Evolutionary conservation across 2,797 vertebrate species (phyloP), one percentile per base, ranked within the genome.

Genomic region (Rachycentron canadum): DNA sequence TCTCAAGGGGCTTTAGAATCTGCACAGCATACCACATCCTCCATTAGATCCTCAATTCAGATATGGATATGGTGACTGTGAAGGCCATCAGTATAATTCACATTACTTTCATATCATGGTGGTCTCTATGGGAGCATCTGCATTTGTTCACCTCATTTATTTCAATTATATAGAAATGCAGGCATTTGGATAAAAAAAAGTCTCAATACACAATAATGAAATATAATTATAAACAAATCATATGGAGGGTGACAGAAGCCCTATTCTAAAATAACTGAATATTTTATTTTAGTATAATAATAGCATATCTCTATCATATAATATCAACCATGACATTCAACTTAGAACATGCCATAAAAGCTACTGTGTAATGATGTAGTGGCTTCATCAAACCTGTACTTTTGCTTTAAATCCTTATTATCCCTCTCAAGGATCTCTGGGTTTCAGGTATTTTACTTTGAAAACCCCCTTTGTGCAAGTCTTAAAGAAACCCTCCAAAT

Each of bases 401-500:
- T 45, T 61, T 26, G 40, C 45, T 61, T n/a, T 59, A 5, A 76
- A 38, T 59, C 12, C 9, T 56, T n/a, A 17, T 23, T 47, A 21
- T 69, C 70, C 57, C 67, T 75, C 56, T 57, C 17, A 34, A 40
- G 58, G 38, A 76, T 77, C 50, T 62, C 69, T 32, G 21, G 23
- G 34, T 67, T 73, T 69, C 28, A 59, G 52, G 52, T 79, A 40
- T 80, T 83, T 71, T 66, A 69, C 65, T 74, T 81, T 74, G 32
- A 83, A 86, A 75, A 86, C 26, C 68, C 7, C 32, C 14, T 49
- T 67, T 81, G 76, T 86, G 43, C 52, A 1, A 43, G 13, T 25
- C 67, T 69, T 73, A 41, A 81, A 66, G 76, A 77, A n/a, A 11
- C 16, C 32, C 49, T 78, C 56, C 74, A 78, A 68, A 84, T 74